Base-by-base conservation (phyloP, 2,113 vertebrate genomes). In the Coturnix japonica region DNA sequence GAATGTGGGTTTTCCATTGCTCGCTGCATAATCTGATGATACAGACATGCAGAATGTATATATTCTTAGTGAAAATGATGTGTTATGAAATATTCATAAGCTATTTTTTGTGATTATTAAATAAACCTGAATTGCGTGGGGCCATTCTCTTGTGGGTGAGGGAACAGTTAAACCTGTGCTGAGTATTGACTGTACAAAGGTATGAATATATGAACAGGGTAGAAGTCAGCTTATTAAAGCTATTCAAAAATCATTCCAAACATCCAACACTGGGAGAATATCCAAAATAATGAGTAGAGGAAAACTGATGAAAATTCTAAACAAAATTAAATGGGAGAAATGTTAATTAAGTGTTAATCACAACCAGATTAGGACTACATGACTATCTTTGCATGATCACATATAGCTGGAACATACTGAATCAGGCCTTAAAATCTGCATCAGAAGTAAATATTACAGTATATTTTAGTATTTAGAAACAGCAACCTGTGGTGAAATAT, bases 1-100 rank as follows among this genome's bases (percentile, higher is more conserved):
- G 71, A 96, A 90, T 97, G 96, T 95, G 96, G 97, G 96, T 65
- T 97, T 96, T 73, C 80, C 76, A 75, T 83, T 95, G 94, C 89
- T 96, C 1, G 2, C 74, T 67, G 87, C 86, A 93, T 94, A 90
- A 96, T 86, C 89, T 66, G 67, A 54, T 82, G 75, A 88, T 87
- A 39, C 7, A 94, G 95, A 76, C 87, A 87, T 86, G 74, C 75
- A 89, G 84, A 61, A 37, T 31, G 83, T 61, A 93, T 81, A 43
- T 26, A 43, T 46, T 72, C 67, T 85, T 85, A 81, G 89, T 90
- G 92, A 95, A 96, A 96, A 91, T 16, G 46, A 94, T 60, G 11
- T 56, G 75, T 30, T 54, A 92, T 96, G 94, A 94, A 97, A 96
- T 92, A 97, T 96, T 96, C 94, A 96, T 95, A 79, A 93, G 67